Conservation (phyloP, 2,888 invertebrate species). For the Lasioglossum figueresi region DNA sequence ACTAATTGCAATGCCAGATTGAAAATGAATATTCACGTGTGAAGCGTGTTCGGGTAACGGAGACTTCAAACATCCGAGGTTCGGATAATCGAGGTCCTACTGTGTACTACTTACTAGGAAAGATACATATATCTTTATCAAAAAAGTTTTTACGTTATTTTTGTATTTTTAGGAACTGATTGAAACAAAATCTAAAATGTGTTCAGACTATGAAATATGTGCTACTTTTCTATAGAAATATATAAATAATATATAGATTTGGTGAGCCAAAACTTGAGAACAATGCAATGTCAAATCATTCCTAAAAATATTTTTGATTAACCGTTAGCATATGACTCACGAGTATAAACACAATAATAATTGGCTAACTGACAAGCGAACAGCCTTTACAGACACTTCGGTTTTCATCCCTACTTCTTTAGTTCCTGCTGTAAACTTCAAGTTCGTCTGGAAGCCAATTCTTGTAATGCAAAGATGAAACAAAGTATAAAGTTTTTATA, state of each 20-base stretch:
- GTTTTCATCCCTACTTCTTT: neutral
- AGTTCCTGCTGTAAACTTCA: neutral
- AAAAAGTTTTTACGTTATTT: too few species aligned
- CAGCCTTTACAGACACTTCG: neutral
- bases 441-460: neutral
- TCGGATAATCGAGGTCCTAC: neutral
- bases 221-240: neutral
- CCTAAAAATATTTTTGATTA: conserved; percentile 10
- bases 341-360: conserved; percentile 4
- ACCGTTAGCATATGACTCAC: neutral
- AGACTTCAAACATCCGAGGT: neutral
- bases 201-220: too few species aligned
- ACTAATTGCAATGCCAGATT: neutral
- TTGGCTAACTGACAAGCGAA: conserved; percentile 17
- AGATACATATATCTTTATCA: neutral
- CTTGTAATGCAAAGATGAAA: neutral
- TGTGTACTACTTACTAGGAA: neutral
- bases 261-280: neutral
- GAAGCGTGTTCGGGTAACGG: neutral
- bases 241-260: neutral
- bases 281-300: neutral
- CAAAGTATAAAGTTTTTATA: neutral
- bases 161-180: too few species aligned
- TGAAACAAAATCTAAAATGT: neutral
- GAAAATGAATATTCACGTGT: neutral